These are phyloP conservation scores for Molossus molossus DNA, from an alignment of 2,797 vertebrate genomes.

Conservation along the genomic window DNA sequence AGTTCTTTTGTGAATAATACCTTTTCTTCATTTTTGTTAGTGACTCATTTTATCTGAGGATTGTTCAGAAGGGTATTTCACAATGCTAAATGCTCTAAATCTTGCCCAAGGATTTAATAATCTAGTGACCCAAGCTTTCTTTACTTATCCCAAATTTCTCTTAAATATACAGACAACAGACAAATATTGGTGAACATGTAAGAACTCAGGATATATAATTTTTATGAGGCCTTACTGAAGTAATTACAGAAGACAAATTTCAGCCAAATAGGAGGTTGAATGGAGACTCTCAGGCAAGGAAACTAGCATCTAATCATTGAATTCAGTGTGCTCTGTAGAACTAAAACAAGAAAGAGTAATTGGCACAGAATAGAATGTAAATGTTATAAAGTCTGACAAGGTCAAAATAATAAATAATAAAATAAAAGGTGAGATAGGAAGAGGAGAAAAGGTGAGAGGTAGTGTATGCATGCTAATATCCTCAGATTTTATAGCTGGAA, in stretches of 20 bases:
- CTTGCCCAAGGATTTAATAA: background rate
- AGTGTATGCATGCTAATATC: background rate
- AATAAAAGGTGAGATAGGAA: background rate
- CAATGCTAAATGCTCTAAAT: background rate
- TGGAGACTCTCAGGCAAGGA: background rate
- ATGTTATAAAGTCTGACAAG: background rate
- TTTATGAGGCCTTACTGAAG: conserved; percentile 36
- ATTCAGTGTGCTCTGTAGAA: background rate
- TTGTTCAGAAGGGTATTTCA: background rate
- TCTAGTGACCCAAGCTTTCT: background rate
- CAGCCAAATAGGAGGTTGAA: background rate
- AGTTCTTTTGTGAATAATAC: background rate
- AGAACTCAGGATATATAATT: conserved; percentile 1
- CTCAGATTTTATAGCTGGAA: background rate
- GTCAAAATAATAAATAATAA: background rate
- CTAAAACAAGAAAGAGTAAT: background rate
- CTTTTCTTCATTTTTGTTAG: background rate
- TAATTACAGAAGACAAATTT: conserved; percentile 50
- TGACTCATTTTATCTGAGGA: background rate
- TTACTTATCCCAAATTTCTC: conserved; percentile 29
- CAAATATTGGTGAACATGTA: background rate
- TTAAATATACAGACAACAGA: background rate
- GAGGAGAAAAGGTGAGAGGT: background rate
- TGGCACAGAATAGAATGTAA: background rate
- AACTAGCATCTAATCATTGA: background rate